phyloP scores from a whole-genome alignment of 2,888 invertebrate genomes.

The Phyto melanocephala region DNA sequence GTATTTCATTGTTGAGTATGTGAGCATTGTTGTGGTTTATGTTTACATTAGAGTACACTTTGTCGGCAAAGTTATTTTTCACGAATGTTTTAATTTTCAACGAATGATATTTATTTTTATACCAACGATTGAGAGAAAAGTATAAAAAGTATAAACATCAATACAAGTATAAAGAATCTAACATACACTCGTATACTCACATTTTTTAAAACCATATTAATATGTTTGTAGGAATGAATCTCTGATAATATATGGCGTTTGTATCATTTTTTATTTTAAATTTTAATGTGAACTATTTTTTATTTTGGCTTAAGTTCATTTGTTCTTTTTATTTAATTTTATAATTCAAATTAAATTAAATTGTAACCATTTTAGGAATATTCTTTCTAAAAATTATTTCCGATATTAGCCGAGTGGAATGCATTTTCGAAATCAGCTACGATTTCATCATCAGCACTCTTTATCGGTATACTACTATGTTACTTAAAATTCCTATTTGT shows the following conservation, averaged over 20 bases:
- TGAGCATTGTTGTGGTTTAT: constrained; percentile 7
- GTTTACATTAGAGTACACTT: not conserved
- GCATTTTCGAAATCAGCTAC: too few species aligned
- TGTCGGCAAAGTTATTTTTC: constrained; percentile 17
- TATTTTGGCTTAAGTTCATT: too few species aligned
- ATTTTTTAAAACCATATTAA: constrained; percentile 15
- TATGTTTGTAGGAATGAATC: not conserved
- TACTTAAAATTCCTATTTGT: too few species aligned
- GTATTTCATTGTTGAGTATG: not conserved
- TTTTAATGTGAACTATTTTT: too few species aligned
- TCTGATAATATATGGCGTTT: constrained; percentile 49
- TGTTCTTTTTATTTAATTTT: too few species aligned
- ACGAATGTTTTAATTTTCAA: constrained; percentile 27
- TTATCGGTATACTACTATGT: too few species aligned
- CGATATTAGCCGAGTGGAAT: too few species aligned
- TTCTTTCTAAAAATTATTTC: too few species aligned
- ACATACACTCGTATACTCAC: not conserved
- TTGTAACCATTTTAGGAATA: too few species aligned
- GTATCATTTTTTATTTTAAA: too few species aligned
- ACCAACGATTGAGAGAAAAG: not conserved
- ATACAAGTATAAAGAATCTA: constrained; percentile 29
- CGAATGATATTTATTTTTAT: constrained; percentile 31
- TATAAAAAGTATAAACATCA: constrained; percentile 29
- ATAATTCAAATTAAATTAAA: too few species aligned
- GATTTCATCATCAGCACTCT: too few species aligned